phyloP scores from a whole-genome alignment of 2,888 invertebrate species.

The Aphelenchoides bicaudatus region DNA sequence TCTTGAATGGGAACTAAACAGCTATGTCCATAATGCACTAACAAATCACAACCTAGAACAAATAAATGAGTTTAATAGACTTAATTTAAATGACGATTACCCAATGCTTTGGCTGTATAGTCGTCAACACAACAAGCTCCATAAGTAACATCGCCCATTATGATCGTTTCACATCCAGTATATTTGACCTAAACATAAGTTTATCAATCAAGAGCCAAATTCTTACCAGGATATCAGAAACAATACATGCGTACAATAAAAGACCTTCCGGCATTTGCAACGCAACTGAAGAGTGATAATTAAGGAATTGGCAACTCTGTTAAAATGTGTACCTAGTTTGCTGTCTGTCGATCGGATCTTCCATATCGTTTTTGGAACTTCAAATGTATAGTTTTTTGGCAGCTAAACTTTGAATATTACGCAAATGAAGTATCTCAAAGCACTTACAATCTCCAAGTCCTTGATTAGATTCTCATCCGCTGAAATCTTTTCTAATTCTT shows the following conservation, averaged over 20 bases:
- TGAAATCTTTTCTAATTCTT: constrained; percentile 9
- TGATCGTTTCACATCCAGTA: constrained; percentile 72
- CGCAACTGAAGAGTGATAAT: constrained; percentile 77
- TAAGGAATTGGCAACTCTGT: constrained; percentile 1
- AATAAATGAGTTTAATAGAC: constrained; percentile 7
- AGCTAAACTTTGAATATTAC: constrained; percentile 62
- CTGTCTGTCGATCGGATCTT: constrained; percentile 78
- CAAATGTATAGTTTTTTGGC: constrained; percentile 94
- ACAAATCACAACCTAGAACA: constrained; percentile 52
- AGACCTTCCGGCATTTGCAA: constrained; percentile 94
- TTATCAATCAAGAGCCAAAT: too few species aligned
- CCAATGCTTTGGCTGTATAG: constrained; percentile 82
- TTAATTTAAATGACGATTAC: constrained; percentile 23
- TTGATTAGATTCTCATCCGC: constrained; percentile 20
- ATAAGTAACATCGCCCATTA: constrained; percentile 98
- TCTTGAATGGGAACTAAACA: constrained; percentile 68
- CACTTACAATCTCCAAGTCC: constrained; percentile 51
- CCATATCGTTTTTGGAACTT: constrained; percentile 96
- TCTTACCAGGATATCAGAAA: constrained; percentile 89
- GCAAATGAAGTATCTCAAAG: constrained; percentile 1
- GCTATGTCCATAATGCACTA: constrained; percentile 92
- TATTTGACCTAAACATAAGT: too few species aligned
- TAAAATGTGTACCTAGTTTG: constrained; percentile 66
- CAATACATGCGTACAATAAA: constrained; percentile 82
- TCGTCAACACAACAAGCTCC: constrained; percentile 99